Evolutionary conservation across 2,888 invertebrate species (phyloP), one percentile per base, ranked within the genome.

Genomic region (Invenusta paracnida): DNA sequence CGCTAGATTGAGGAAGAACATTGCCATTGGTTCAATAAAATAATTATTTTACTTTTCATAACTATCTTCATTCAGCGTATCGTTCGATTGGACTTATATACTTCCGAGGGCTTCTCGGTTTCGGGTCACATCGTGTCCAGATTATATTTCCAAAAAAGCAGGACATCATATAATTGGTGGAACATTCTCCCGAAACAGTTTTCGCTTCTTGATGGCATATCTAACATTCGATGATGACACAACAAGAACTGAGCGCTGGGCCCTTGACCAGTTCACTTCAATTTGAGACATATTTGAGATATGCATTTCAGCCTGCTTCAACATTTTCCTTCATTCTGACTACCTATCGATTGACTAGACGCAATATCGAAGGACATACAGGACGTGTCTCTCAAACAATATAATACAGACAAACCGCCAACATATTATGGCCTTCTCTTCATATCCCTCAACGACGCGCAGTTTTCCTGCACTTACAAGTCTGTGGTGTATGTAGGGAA

Each of bases 361-460:
- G 25, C 28, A 11, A 11, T 79, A 25, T 79, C 79, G 23, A 79
- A 11, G n/a, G 11, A n/a, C 23, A 79, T 11, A 23, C 79, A 79
- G n/a, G n/a, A n/a, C n/a, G n/a, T 79, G 5, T 79, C 79, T n/a
- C n/a, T 79, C 79, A 79, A 79, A 79, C 79, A 79, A 79, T 79
- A 79, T 79, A 79, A 79, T 27, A 2, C 79, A 25, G 79, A 79
- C 79, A 79, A 79, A 79, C 79, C 79, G 28, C 5, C 79, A 11
- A 27, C 2, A 23, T 79, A 79, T n/a, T 79, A 79, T n/a, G 79
- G 79, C 11, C 23, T 79, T 11, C 79, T 79, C n/a, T 79, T 79
- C 79, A 79, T 11, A 27, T 79, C 79, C 23, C 79, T 79, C 25
- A 79, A 79, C 28, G 79, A 79, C 79, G 23, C 79, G 28, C 79